phyloP scores from a whole-genome alignment of 2,113 vertebrate species.

The Nansenia antarctica region DNA sequence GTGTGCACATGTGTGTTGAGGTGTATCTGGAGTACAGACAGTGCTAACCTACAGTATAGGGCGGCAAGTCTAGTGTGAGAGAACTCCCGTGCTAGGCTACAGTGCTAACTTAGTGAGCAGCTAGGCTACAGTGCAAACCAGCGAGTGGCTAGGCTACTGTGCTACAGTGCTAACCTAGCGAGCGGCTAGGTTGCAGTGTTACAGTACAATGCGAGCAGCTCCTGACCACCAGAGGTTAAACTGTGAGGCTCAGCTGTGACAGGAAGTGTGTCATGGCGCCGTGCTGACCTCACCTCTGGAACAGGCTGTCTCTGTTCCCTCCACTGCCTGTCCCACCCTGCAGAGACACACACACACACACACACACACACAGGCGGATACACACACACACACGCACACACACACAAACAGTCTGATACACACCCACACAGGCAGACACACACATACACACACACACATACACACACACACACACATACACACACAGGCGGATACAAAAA shows the following conservation, averaged over 20 bases:
- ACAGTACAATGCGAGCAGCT: no score
- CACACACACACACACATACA: slow-evolving; percentile 14
- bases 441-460: neutral
- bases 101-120: no score
- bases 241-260: slow-evolving; percentile 31
- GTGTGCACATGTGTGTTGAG: no score
- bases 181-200: no score
- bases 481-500: slow-evolving; percentile 2
- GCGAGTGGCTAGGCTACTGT: no score
- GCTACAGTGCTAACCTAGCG: no score
- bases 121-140: no score
- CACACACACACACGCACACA: slow-evolving; percentile 27
- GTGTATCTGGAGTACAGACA: no score
- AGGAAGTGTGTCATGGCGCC: slow-evolving; percentile 64
- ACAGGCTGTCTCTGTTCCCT: slow-evolving; percentile 77
- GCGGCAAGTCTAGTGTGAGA: no score
- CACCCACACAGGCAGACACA: neutral
- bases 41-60: no score
- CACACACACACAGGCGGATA: slow-evolving; percentile 25
- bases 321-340: slow-evolving; percentile 70
- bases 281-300: slow-evolving; percentile 74
- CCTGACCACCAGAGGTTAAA: neutral
- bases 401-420: slow-evolving; percentile 1
- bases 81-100: no score
- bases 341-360: slow-evolving; percentile 34